Base-by-base conservation (phyloP, 2,888 invertebrate genomes). In the Argyra leucocephala region DNA sequence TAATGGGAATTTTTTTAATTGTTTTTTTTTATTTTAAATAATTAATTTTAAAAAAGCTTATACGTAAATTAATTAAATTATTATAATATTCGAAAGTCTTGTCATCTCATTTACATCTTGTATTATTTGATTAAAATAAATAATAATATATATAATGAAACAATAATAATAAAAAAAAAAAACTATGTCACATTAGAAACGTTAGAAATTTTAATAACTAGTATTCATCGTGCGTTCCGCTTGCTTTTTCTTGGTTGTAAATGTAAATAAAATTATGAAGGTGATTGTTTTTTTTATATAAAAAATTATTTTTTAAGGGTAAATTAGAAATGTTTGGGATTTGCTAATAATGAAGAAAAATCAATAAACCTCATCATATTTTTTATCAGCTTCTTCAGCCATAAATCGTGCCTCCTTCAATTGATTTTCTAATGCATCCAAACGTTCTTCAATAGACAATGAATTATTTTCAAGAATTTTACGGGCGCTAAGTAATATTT, bases 401-500 rank as follows among this genome's bases (percentile, higher is more conserved):
- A 98, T 89, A 90, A 96, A 96, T 82, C 97, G 92, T 83, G 98
- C 97, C 83, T 98, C 98, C 87, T 99, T 98, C 82, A 99, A 88
- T 85, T 99, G 97, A 84, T 93, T 94, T 84, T 99, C 98, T 81
- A 99, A 88, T 82, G 93, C 91, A 82, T 96, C 96, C 93, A 98
- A 96, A 80, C 97, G 95, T 87, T 99, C 98, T 83, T 99, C 99
- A 88, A 98, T 98, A 79, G 95, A 91, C 87, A 96, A 88, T 81
- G 95, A 93, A 85, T 97, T 93, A 88, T 97, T 98, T 88, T 99
- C 99, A 86, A 99, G 93, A 84, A 98, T 90, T 89, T 99, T 99
- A 86, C 98, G 95, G 84, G 93, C 94, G 85, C 96, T 97, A 82
- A 36, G 7, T 48, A 18, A 48, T 15, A 5, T 48, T 48, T 48